Conservation (phyloP, 2,113 vertebrate species). For the Oxyruncus cristatus region DNA sequence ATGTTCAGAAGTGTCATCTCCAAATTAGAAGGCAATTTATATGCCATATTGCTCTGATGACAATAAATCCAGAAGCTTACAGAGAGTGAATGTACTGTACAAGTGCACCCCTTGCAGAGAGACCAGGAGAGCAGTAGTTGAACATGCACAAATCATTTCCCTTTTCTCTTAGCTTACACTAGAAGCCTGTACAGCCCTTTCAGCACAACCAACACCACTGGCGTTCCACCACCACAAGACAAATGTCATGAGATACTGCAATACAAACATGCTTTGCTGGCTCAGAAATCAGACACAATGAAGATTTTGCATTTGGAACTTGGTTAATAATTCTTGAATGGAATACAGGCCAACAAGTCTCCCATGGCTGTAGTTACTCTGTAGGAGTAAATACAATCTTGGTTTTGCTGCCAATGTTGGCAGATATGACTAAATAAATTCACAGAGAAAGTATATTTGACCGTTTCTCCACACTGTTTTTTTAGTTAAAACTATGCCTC, state of each 20-base stretch:
- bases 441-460: slow-evolving; percentile 3
- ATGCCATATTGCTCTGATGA: background rate
- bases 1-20: background rate
- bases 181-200: background rate
- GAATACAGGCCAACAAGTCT: slow-evolving; percentile 16
- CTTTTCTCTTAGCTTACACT: background rate
- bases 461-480: background rate
- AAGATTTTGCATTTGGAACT: slow-evolving; percentile 50
- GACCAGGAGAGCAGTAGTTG: background rate
- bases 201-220: background rate
- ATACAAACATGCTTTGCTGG: slow-evolving; percentile 31
- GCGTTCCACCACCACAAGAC: background rate
- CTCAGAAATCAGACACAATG: slow-evolving; percentile 56
- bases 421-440: slow-evolving; percentile 40
- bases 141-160: background rate
- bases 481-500: background rate
- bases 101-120: background rate
- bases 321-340: slow-evolving; percentile 44
- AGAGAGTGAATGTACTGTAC: background rate
- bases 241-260: slow-evolving; percentile 30
- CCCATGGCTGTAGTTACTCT: slow-evolving; percentile 45
- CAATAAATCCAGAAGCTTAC: background rate
- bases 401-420: slow-evolving; percentile 22
- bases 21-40: background rate
- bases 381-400: slow-evolving; percentile 45